Evolutionary conservation across 1,140 invertebrate genomes (phyloP).

Genomic region (Bactericera cockerelli): DNA sequence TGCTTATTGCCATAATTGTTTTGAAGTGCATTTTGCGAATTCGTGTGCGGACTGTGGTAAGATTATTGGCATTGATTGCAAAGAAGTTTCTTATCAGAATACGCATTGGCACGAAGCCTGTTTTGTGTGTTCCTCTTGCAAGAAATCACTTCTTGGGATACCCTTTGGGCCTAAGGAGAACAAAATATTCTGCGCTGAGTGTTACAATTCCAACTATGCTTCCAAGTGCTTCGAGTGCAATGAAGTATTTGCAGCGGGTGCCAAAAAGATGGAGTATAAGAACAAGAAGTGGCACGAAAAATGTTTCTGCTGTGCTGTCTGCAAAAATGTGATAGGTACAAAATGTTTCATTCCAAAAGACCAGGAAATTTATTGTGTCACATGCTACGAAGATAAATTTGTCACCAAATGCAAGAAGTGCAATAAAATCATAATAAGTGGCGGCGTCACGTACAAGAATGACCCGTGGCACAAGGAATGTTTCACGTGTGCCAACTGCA

Average conservation of each 20-base stretch:
- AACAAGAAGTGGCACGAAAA: slow-evolving; percentile 99
- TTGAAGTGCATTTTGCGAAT: neutral
- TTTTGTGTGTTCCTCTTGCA: slow-evolving; percentile 69
- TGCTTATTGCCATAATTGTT: neutral
- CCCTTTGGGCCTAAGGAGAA: neutral
- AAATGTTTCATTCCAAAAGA: slow-evolving; percentile 98
- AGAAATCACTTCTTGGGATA: slow-evolving; percentile 22
- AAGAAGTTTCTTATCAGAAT: neutral
- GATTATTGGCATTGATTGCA: neutral
- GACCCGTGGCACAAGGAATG: slow-evolving; percentile 98
- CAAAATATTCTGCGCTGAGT: neutral
- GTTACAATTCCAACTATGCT: neutral
- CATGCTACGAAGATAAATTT: slow-evolving; percentile 98
- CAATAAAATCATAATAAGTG: slow-evolving; percentile 96
- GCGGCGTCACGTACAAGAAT: slow-evolving; percentile 98
- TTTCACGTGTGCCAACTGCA: slow-evolving; percentile 96
- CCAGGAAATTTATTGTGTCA: slow-evolving; percentile 95
- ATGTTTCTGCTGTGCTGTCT: slow-evolving; percentile 96
- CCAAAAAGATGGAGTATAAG: slow-evolving; percentile 99
- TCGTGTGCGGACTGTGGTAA: neutral
- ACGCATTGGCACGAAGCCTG: slow-evolving; percentile 66
- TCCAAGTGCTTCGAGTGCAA: neutral
- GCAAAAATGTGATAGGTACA: slow-evolving; percentile 94
- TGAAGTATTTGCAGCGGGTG: slow-evolving; percentile 46
- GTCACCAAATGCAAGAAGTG: slow-evolving; percentile 96